Base-by-base conservation (phyloP, 2,888 invertebrate species). In the Copidosoma aretas region DNA sequence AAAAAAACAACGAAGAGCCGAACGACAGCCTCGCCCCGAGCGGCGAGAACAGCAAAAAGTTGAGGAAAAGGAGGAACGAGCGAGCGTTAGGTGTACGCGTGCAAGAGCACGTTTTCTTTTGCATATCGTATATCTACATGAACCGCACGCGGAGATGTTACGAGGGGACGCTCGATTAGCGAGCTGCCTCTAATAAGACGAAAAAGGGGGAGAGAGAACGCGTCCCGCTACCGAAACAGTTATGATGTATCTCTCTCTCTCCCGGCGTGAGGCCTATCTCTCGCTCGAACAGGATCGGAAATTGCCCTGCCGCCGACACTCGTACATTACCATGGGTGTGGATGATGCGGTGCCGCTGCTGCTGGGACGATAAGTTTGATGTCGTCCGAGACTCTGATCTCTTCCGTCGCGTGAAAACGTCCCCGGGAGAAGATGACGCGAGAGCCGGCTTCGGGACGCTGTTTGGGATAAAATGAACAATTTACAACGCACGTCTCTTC, bases 111-210 rank as follows among this genome's bases (percentile, higher is more conserved):
- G 43, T 32, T 32, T 32, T 32, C 32, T 32, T 41, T 8, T 46
- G 43, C 43, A 17, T 46, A n/a, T 14, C 12, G 43, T 8, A 12
- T 12, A 12, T 12, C 8, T 46, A 17, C 17, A 15, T 46, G 43
- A 8, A 46, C 17, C 8, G 43, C 12, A 32, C 43, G 12, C 3
- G 43, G 3, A 46, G 43, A 46, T 46, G 12, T 32, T 32, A 32
- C 32, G 3, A 32, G 32, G 32, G 8, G 32, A 32, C 32, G 43
- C 41, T 14, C 77, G 80, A 82, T 83, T 83, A 82, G 81, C 78
- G 73, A 75, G 79, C 78, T 80, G 76, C 74, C 78, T 76, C 80
- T 82, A 83, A 83, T 81, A 82, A 81, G 81, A 82, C 80, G 75
- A 80, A 74, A 71, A 53, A 19, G 61, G 12, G 43, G 12, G 43